These are phyloP conservation scores for Meloidogyne floridensis DNA, from an alignment of 1,140 invertebrate genomes.

Conservation along the genomic window DNA sequence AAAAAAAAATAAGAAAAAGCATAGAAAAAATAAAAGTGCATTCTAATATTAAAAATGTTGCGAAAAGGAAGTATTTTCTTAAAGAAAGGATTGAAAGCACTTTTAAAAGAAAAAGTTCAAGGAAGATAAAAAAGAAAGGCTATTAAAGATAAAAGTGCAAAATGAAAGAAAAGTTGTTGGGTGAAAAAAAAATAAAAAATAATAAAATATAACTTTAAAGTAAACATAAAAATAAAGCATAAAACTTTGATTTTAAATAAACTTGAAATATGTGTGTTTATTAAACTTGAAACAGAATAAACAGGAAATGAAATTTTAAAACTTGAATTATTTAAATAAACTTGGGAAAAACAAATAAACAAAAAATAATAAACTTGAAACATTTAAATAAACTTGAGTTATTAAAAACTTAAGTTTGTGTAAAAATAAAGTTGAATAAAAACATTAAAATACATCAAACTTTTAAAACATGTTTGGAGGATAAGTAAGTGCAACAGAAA, in stretches of 20 bases:
- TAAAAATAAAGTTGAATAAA: too few relatives aligned
- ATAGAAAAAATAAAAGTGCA: neutral
- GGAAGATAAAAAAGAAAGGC: neutral
- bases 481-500: too few relatives aligned
- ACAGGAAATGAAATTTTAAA: neutral
- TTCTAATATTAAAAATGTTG: neutral
- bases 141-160: conserved; percentile 8
- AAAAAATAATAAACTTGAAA: too few relatives aligned
- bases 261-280: too few relatives aligned
- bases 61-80: neutral
- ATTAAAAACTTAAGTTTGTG: too few relatives aligned
- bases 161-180: neutral
- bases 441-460: too few relatives aligned
- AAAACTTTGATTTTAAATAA: too few relatives aligned
- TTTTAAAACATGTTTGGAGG: too few relatives aligned
- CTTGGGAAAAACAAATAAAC: neutral
- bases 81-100: neutral
- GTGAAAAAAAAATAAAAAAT: conserved; percentile 11
- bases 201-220: neutral
- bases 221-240: too few relatives aligned
- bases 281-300: neutral
- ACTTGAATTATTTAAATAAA: neutral
- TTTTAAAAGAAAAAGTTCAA: neutral
- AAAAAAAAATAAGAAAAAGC: neutral
- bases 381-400: too few relatives aligned